Conservation (phyloP, 2,888 invertebrate species). For the Tuberolachnus salignus region DNA sequence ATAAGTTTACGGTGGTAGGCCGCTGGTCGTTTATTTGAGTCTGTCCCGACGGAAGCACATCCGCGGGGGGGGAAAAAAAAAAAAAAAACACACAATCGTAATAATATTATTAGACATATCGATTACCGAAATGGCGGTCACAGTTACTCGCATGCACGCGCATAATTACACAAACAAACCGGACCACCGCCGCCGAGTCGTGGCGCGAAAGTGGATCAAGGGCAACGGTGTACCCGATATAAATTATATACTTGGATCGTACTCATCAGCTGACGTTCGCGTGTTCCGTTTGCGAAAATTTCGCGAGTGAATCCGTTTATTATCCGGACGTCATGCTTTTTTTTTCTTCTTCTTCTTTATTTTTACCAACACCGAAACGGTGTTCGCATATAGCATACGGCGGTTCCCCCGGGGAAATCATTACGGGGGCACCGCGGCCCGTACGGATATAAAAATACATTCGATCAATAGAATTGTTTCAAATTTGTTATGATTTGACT, state of each 20-base stretch:
- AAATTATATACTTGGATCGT: background rate
- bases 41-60: too few relatives aligned
- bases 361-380: too few relatives aligned
- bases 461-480: too few relatives aligned
- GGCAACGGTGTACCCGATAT: slow-evolving; percentile 15
- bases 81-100: background rate
- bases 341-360: too few relatives aligned
- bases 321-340: too few relatives aligned
- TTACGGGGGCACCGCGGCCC: too few relatives aligned
- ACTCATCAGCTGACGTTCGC: background rate
- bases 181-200: background rate
- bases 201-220: slow-evolving; percentile 52
- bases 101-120: background rate
- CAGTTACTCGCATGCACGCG: background rate
- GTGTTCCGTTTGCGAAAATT: slow-evolving; percentile 18
- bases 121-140: slow-evolving; percentile 27
- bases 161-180: background rate
- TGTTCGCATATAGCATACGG: too few relatives aligned
- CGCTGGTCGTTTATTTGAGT: too few relatives aligned
- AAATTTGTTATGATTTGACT: too few relatives aligned
- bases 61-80: too few relatives aligned
- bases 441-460: too few relatives aligned
- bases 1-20: too few relatives aligned
- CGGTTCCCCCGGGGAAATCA: background rate
- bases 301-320: slow-evolving; percentile 6